Evolutionary conservation across 2,113 vertebrate species (phyloP).

Genomic region (Zapornia atra): DNA sequence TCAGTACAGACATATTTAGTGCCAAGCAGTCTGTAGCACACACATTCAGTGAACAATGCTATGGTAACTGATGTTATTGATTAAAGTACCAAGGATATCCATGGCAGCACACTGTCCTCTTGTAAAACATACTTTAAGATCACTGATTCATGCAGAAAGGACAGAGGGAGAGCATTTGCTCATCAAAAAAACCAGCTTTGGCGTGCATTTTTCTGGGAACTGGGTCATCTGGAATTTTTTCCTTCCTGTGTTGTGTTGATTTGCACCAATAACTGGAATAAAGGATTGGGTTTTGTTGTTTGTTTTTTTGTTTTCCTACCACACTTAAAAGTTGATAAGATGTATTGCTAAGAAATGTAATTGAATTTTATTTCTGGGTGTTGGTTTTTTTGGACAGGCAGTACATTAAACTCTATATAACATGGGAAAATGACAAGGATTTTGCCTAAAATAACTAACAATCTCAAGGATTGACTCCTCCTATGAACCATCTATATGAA

Average conservation of each 20-base stretch:
- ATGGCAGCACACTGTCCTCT: background rate
- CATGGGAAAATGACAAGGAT: background rate
- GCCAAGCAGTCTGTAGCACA: slow-evolving; percentile 19
- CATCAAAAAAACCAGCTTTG: background rate
- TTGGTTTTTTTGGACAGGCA: background rate
- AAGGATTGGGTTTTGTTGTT: accelerated
- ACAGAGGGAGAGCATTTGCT: background rate
- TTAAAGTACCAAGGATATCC: background rate
- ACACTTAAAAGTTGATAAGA: background rate
- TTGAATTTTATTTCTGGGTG: background rate
- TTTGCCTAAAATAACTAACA: background rate
- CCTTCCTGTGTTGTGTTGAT: background rate
- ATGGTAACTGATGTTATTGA: background rate
- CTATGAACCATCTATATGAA: background rate
- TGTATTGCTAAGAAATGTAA: background rate
- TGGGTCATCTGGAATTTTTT: accelerated
- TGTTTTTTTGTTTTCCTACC: accelerated
- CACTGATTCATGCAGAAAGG: background rate
- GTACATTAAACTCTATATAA: background rate
- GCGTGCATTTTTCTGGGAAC: background rate
- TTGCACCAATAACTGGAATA: background rate
- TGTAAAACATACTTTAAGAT: background rate
- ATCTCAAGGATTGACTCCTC: background rate
- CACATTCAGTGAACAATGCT: slow-evolving; percentile 30
- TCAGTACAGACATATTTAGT: background rate